A percentile compares a stretch with the other conserved stretches of the same genome.
Evolutionary conservation across 1,140 invertebrate species (phyloP).

Genomic region (Drosophila kohkoa): DNA sequence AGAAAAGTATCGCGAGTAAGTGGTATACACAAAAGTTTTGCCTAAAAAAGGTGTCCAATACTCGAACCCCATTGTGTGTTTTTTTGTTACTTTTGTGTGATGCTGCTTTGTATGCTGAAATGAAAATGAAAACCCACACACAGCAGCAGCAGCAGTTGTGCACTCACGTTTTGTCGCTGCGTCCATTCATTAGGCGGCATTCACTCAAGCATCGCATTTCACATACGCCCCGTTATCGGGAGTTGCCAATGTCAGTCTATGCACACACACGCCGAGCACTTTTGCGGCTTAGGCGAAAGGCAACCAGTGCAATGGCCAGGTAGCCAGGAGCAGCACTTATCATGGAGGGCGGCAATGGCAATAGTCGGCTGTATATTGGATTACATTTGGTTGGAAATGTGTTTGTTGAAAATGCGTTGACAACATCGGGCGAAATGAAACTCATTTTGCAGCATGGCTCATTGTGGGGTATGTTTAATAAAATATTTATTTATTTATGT

Average conservation of each 20-base stretch:
- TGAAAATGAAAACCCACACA: constrained; percentile 34
- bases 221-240: constrained; percentile 21
- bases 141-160: background rate
- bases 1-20: no score
- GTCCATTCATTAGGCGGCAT: constrained; percentile 70
- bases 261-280: constrained; percentile 29
- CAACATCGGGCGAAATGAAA: constrained; percentile 43
- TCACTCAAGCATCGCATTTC: constrained; percentile 59
- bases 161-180: constrained; percentile 11
- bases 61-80: background rate
- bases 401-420: constrained; percentile 11
- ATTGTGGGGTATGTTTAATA: constrained; percentile 51
- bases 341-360: background rate
- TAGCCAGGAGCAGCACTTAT: background rate
- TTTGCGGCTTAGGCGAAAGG: constrained; percentile 40
- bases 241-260: constrained; percentile 50
- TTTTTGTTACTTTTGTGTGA: constrained; percentile 3
- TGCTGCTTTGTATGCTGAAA: constrained; percentile 37
- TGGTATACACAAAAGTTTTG: constrained; percentile 31
- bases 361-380: constrained; percentile 58
- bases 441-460: constrained; percentile 44
- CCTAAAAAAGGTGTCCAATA: constrained; percentile 38
- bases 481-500: constrained; percentile 65
- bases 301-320: background rate
- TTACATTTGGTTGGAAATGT: constrained; percentile 55